These are phyloP conservation scores for Heliothis peltigera DNA, from an alignment of 2,888 invertebrate genomes.

Conservation along the genomic window DNA sequence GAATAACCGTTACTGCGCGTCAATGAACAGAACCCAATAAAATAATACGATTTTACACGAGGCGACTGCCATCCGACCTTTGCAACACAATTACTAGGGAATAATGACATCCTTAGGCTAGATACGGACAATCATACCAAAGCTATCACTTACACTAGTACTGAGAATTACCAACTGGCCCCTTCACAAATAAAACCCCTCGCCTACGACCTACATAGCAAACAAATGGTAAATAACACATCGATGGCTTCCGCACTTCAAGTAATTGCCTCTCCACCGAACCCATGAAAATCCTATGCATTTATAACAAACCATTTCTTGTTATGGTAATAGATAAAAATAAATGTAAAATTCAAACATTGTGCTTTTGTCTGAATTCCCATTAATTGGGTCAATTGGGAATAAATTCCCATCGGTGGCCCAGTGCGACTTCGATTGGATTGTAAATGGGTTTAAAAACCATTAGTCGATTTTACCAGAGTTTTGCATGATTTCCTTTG, in stretches of 20 bases:
- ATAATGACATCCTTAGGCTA: conserved; percentile 20
- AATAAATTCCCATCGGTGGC: conserved; percentile 26
- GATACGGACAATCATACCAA: not conserved
- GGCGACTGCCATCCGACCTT: conserved; percentile 4
- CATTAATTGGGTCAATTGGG: conserved; percentile 35
- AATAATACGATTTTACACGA: conserved; percentile 12
- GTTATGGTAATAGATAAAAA: conserved; percentile 37
- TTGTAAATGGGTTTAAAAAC: conserved; percentile 6
- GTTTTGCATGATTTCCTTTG: not conserved
- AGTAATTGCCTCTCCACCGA: conserved; percentile 65
- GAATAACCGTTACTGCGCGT: not conserved
- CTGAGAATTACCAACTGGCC: conserved; percentile 1
- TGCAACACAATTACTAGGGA: conserved; percentile 22
- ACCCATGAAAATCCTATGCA: conserved; percentile 57
- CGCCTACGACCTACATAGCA: conserved; percentile 20
- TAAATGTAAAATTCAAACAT: conserved; percentile 19
- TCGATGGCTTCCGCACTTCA: conserved; percentile 57
- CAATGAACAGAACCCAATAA: not conserved
- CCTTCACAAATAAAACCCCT: conserved; percentile 24
- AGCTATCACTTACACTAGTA: conserved; percentile 31
- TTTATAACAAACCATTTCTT: conserved; percentile 51
- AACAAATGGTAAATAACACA: conserved; percentile 48
- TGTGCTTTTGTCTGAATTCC: conserved; percentile 18
- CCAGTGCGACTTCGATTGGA: conserved; percentile 23
- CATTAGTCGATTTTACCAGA: not conserved